Percentiles rank a stretch among this genome's conserved stretches.
These are phyloP conservation scores for Gallinago stenura DNA, from an alignment of 2,797 vertebrate species.

Conservation along the genomic window DNA sequence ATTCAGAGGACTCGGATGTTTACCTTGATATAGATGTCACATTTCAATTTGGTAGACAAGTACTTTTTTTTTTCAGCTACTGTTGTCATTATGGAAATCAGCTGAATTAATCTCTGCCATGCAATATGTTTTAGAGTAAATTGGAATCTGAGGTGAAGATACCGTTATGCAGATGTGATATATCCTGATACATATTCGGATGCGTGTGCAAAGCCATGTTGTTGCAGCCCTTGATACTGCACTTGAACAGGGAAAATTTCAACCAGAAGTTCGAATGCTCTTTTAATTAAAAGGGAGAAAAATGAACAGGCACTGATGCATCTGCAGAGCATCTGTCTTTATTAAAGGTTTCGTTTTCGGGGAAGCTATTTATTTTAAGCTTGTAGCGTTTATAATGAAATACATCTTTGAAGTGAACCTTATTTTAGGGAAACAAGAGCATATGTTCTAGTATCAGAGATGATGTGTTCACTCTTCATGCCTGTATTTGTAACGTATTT, in stretches of 20 bases:
- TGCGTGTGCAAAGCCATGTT: neutral
- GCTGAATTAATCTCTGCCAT: conserved; percentile 1
- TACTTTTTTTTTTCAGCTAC: neutral
- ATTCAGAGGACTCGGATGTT: neutral
- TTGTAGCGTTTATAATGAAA: neutral
- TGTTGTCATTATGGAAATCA: conserved; percentile 50
- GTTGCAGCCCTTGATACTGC: neutral
- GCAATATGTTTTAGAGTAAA: conserved; percentile 10
- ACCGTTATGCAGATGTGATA: neutral
- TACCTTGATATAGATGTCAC: conserved; percentile 49
- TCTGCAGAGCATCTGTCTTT: conserved; percentile 26
- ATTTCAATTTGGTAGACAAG: conserved; percentile 25
- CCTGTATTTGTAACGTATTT: neutral
- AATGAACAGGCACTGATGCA: neutral
- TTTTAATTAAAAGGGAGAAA: conserved; percentile 27
- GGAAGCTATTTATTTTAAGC: conserved; percentile 5
- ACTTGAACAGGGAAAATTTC: neutral
- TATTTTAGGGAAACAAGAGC: neutral
- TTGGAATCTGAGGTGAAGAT: neutral
- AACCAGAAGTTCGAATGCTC: neutral
- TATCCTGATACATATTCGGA: neutral
- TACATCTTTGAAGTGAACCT: neutral
- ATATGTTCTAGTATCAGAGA: neutral
- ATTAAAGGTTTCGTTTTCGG: neutral
- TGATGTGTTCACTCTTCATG: neutral